These are phyloP conservation scores for Hypena proboscidalis DNA, from an alignment of 2,888 invertebrate genomes.

Conservation along the genomic window DNA sequence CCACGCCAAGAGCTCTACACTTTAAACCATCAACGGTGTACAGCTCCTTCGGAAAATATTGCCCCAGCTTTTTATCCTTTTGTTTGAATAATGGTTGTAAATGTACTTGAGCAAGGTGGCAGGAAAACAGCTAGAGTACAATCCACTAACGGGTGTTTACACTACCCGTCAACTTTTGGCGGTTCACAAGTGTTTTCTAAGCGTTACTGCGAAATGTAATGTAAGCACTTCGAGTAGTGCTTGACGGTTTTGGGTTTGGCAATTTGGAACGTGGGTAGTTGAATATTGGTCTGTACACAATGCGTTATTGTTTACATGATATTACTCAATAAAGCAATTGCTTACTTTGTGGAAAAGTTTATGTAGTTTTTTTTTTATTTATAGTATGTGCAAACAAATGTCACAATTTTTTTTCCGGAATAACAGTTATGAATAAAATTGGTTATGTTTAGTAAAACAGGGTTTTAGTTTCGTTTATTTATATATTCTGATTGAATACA, in stretches of 20 bases:
- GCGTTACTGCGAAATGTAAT: conserved; percentile 77
- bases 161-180: conserved; percentile 77
- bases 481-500: no score
- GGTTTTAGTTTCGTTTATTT: no score
- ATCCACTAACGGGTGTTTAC: conserved; percentile 83
- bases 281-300: no score
- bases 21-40: conserved; percentile 82
- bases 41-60: conserved; percentile 82
- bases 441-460: no score
- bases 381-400: no score
- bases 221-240: conserved; percentile 75
- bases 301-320: no score
- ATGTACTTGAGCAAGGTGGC: conserved; percentile 82
- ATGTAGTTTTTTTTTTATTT: no score
- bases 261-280: conserved; percentile 31
- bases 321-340: no score
- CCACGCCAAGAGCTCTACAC: conserved; percentile 79
- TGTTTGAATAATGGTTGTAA: conserved; percentile 84
- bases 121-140: conserved; percentile 74
- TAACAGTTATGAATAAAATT: no score
- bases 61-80: conserved; percentile 83
- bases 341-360: no score
- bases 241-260: conserved; percentile 54
- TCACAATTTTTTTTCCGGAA: no score
- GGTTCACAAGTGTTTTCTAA: conserved; percentile 75